These are phyloP conservation scores for Drosophila pseudoananassae DNA, from an alignment of 1,140 invertebrate genomes.

Conservation along the genomic window DNA sequence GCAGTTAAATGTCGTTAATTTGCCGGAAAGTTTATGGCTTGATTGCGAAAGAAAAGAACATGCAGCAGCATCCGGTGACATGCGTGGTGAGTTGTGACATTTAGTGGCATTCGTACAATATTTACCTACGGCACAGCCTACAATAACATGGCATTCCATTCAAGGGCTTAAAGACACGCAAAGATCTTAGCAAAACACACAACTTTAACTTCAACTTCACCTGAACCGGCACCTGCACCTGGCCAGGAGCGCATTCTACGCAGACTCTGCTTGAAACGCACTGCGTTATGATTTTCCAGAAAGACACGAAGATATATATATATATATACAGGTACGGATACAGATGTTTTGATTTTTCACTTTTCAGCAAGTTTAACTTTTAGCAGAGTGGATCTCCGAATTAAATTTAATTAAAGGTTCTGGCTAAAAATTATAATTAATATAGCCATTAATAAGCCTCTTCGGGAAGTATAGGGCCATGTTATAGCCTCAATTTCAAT, in stretches of 20 bases:
- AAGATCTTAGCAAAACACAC: constrained; percentile 61
- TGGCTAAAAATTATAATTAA: no score
- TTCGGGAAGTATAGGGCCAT: background rate
- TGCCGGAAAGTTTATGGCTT: constrained; percentile 33
- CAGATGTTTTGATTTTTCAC: background rate
- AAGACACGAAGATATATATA: constrained; percentile 8
- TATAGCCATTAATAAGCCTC: no score
- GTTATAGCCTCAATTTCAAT: background rate
- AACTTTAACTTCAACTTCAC: constrained; percentile 42
- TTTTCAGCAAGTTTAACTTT: background rate
- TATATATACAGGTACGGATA: constrained; percentile 11
- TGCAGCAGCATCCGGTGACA: constrained; percentile 12
- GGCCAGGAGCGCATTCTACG: constrained; percentile 71
- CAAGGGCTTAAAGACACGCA: constrained; percentile 68
- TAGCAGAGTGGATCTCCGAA: constrained; percentile 2
- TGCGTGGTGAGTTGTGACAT: constrained; percentile 3
- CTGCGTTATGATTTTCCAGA: constrained; percentile 32
- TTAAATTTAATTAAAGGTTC: background rate
- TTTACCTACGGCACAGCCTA: constrained; percentile 70
- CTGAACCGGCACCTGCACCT: constrained; percentile 50
- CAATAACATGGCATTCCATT: constrained; percentile 66
- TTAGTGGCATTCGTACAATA: constrained; percentile 21
- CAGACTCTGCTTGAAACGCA: constrained; percentile 63
- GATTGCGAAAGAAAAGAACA: constrained; percentile 23
- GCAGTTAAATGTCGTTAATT: constrained; percentile 47